phyloP scores from a whole-genome alignment of 37 sponge, comb jelly and placozoan genomes.

The Ianthella basta region DNA sequence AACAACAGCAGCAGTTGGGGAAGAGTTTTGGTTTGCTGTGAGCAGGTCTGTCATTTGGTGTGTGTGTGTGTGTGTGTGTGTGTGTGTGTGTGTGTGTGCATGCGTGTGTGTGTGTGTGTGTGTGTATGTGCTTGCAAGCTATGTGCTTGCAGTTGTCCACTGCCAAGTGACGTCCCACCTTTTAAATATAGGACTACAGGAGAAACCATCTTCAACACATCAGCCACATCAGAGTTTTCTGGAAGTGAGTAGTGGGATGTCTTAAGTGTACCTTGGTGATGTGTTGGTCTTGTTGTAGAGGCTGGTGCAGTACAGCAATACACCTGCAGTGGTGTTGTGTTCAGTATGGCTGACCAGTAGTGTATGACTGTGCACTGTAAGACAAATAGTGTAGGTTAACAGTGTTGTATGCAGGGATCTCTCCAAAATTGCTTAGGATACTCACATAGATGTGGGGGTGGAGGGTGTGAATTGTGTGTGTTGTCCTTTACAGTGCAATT shows the following conservation, averaged over 20 bases:
- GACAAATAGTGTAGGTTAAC: too few relatives aligned
- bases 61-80: constrained; percentile 48
- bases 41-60: constrained; percentile 48
- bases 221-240: not conserved
- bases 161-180: too few relatives aligned
- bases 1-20: constrained; percentile 49
- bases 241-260: constrained; percentile 26
- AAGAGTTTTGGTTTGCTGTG: constrained; percentile 76
- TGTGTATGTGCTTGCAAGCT: constrained; percentile 2
- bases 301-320: too few relatives aligned
- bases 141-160: too few relatives aligned
- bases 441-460: not conserved
- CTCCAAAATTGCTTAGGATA: too few relatives aligned
- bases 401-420: too few relatives aligned
- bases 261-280: too few relatives aligned
- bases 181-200: not conserved
- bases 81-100: constrained; percentile 35
- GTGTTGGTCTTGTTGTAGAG: too few relatives aligned
- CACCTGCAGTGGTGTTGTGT: too few relatives aligned
- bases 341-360: too few relatives aligned
- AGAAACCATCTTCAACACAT: constrained; percentile 56
- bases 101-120: not conserved
- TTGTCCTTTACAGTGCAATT: constrained; percentile 52
- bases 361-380: too few relatives aligned
- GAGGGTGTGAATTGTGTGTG: not conserved